Evolutionary conservation across 2,113 vertebrate species (phyloP).

Genomic region (Nothocercus nigrocapillus): DNA sequence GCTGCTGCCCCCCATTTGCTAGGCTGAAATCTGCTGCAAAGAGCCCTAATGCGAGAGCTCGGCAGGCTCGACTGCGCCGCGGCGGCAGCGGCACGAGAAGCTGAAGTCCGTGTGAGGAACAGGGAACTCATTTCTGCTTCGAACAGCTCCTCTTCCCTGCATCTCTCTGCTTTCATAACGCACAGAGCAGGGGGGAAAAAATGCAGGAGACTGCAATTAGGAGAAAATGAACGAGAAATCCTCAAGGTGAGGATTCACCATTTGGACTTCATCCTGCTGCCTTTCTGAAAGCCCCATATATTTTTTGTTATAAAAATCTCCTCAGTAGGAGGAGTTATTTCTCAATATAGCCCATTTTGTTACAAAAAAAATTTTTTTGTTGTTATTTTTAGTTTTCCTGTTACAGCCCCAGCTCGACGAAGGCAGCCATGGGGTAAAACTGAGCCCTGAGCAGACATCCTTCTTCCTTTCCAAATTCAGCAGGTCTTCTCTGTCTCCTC

Average conservation of each 20-base stretch:
- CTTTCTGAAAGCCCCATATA: too few relatives aligned
- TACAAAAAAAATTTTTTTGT: too few relatives aligned
- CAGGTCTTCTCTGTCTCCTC: not conserved
- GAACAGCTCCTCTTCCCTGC: not conserved
- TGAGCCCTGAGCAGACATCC: too few relatives aligned
- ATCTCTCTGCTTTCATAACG: not conserved
- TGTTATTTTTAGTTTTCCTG: too few relatives aligned
- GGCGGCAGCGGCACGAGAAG: not conserved
- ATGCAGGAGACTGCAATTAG: not conserved
- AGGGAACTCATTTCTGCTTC: not conserved
- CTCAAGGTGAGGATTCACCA: not conserved
- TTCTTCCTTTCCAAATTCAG: not conserved
- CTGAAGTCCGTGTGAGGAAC: not conserved
- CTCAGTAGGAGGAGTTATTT: too few relatives aligned
- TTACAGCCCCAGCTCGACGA: not conserved
- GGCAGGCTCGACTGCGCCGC: not conserved
- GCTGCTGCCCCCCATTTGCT: not conserved
- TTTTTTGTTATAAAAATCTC: too few relatives aligned
- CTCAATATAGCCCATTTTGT: too few relatives aligned
- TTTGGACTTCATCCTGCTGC: not conserved
- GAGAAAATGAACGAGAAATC: not conserved
- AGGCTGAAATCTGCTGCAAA: slow-evolving; percentile 12
- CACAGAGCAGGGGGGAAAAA: accelerated
- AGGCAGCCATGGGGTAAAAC: not conserved
- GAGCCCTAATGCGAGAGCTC: not conserved